These are phyloP conservation scores for Zophobas morio DNA, from an alignment of 1,140 invertebrate genomes.

Conservation along the genomic window DNA sequence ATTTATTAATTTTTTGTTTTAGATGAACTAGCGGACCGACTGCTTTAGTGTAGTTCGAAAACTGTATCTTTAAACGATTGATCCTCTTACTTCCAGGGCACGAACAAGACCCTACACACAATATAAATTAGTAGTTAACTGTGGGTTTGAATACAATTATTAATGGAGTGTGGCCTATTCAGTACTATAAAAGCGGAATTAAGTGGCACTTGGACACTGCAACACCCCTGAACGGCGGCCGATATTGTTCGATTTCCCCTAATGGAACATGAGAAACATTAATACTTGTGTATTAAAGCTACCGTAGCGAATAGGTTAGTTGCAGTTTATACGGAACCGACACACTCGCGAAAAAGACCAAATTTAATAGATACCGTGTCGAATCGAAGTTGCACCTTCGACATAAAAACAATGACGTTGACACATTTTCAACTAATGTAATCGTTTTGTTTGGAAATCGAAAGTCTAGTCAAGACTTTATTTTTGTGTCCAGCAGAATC, in stretches of 20 bases:
- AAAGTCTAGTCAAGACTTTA: too few species aligned
- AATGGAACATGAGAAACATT: constrained; percentile 36
- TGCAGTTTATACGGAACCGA: constrained; percentile 15
- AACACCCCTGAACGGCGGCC: constrained; percentile 45
- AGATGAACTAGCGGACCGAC: too few species aligned
- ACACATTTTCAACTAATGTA: too few species aligned
- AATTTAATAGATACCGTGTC: too few species aligned
- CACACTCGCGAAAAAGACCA: not conserved
- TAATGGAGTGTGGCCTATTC: constrained; percentile 53
- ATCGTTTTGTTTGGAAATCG: too few species aligned
- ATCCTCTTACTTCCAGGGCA: not conserved
- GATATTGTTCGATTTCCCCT: constrained; percentile 43
- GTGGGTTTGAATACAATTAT: constrained; percentile 50
- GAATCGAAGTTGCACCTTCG: too few species aligned
- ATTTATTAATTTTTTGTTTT: too few species aligned
- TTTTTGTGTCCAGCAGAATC: too few species aligned
- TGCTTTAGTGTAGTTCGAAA: too few species aligned
- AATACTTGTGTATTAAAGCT: constrained; percentile 26
- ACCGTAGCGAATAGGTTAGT: constrained; percentile 19
- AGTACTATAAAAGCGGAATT: constrained; percentile 53
- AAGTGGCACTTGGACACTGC: constrained; percentile 51
- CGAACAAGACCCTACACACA: constrained; percentile 1
- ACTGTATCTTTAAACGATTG: constrained; percentile 3
- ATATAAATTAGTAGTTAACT: constrained; percentile 52
- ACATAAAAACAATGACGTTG: too few species aligned